These are phyloP conservation scores for Drosophila neocordata DNA, from an alignment of 1,140 invertebrate species.

Conservation along the genomic window DNA sequence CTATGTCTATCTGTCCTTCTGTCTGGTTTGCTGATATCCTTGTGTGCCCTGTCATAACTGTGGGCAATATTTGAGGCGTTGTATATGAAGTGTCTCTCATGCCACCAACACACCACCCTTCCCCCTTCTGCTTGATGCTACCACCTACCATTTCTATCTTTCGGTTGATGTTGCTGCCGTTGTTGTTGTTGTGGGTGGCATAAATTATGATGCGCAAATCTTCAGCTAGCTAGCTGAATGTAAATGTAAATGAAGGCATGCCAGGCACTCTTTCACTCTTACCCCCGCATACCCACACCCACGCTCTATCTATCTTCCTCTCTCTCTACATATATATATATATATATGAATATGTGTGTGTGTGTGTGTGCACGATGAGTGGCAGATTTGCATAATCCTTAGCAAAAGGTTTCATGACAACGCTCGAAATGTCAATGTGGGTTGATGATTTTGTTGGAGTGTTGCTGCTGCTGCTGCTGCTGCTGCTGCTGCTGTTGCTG, in stretches of 20 bases:
- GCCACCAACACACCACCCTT: neutral
- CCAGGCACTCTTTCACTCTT: slow-evolving; percentile 22
- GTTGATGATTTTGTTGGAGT: slow-evolving; percentile 22
- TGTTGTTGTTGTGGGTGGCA: slow-evolving; percentile 45
- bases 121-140: neutral
- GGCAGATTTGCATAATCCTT: slow-evolving; percentile 80
- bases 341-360: slow-evolving; percentile 31
- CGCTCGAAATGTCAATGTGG: slow-evolving; percentile 77
- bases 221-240: slow-evolving; percentile 79
- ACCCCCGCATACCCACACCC: neutral
- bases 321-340: slow-evolving; percentile 4
- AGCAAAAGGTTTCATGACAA: slow-evolving; percentile 79
- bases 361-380: slow-evolving; percentile 68
- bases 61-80: slow-evolving; percentile 77
- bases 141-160: slow-evolving; percentile 4
- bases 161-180: neutral
- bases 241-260: slow-evolving; percentile 78
- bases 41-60: slow-evolving; percentile 57
- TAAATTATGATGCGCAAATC: slow-evolving; percentile 81
- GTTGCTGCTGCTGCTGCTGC: slow-evolving; percentile 8
- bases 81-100: slow-evolving; percentile 65
- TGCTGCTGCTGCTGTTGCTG: neutral
- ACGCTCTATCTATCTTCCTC: neutral
- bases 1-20: slow-evolving; percentile 29
- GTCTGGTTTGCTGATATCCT: slow-evolving; percentile 29